Conservation (phyloP, 2,888 invertebrate genomes). For the Drosophila formosana region DNA sequence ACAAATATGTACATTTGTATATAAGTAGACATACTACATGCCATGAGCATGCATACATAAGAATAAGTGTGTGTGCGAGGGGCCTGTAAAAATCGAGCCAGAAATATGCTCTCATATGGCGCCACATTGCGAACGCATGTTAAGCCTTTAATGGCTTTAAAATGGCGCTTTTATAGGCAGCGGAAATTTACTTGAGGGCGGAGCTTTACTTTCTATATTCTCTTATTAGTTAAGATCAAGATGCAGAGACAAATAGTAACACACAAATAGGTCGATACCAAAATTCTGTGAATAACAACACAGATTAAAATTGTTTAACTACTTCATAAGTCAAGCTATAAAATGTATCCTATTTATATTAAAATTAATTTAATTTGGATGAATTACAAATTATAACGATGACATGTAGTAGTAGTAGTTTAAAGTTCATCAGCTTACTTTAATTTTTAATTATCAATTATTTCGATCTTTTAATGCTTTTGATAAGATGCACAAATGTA, state of each 20-base stretch:
- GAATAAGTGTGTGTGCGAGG: conserved; percentile 4
- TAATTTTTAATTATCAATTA: too few relatives aligned
- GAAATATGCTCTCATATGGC: conserved; percentile 28
- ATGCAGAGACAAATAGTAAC: not conserved
- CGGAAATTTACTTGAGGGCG: not conserved
- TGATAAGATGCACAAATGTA: too few relatives aligned
- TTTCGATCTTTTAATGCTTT: too few relatives aligned
- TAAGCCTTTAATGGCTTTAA: conserved; percentile 71
- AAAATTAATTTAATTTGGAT: too few relatives aligned
- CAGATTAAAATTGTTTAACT: not conserved
- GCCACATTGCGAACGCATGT: conserved; percentile 35
- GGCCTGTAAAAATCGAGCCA: conserved; percentile 44
- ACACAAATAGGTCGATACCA: not conserved
- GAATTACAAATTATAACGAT: too few relatives aligned
- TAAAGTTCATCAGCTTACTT: too few relatives aligned
- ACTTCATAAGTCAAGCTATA: not conserved
- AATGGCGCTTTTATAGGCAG: conserved; percentile 36
- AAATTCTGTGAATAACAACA: not conserved
- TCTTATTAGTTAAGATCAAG: not conserved
- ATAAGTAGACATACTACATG: conserved; percentile 2
- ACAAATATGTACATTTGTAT: conserved; percentile 1
- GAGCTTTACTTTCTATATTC: not conserved
- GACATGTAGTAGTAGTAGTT: too few relatives aligned
- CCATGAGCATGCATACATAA: not conserved
- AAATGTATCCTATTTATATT: not conserved